phyloP scores from a whole-genome alignment of 1,140 invertebrate genomes.

The Halictus rubicundus region DNA sequence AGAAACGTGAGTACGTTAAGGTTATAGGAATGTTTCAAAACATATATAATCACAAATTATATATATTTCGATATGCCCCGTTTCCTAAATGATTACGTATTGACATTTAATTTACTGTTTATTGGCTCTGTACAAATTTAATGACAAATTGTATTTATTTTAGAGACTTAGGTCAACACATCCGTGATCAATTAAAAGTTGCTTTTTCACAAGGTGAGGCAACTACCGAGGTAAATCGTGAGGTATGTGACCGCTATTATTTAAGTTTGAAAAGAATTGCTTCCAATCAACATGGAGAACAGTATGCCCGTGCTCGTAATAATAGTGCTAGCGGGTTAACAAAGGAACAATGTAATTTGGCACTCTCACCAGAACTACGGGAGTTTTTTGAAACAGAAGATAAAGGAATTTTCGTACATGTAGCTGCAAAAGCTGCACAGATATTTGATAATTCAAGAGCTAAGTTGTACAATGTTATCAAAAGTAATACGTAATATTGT shows the following conservation, averaged over 20 bases:
- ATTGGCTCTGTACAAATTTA: not conserved
- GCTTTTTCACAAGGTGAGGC: constrained; percentile 84
- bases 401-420: constrained; percentile 45
- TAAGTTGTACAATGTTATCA: not conserved
- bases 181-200: constrained; percentile 85
- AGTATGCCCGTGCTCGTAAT: constrained; percentile 82
- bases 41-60: not conserved
- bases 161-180: constrained; percentile 89
- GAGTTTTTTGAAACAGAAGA: constrained; percentile 83
- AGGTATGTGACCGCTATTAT: constrained; percentile 85
- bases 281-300: constrained; percentile 85
- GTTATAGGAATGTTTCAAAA: constrained; percentile 10
- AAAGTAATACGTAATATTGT: not conserved
- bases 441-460: not conserved
- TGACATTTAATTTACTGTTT: not conserved
- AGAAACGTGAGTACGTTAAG: not conserved
- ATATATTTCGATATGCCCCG: not conserved
- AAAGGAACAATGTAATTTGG: constrained; percentile 85
- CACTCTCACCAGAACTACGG: constrained; percentile 87
- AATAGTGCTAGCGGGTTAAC: constrained; percentile 86
- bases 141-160: constrained; percentile 63
- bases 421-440: constrained; percentile 10
- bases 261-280: constrained; percentile 85
- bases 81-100: not conserved
- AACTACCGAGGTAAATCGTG: constrained; percentile 78